These are phyloP conservation scores for Isotomurus palustris DNA, from an alignment of 2,888 invertebrate species.

Conservation along the genomic window DNA sequence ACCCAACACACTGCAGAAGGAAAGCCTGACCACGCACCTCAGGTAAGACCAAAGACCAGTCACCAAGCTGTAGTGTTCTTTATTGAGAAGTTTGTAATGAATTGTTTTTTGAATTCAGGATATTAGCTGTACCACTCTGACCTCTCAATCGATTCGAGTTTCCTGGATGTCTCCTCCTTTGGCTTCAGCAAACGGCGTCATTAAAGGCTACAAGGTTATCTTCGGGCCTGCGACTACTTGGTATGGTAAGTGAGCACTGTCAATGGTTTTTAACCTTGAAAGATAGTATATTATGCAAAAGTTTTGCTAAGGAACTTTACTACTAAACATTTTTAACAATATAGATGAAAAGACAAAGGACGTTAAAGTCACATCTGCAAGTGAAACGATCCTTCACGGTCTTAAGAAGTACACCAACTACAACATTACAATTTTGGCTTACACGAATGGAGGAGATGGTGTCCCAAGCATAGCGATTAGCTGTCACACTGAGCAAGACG, in stretches of 20 bases:
- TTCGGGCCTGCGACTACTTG: conserved; percentile 86
- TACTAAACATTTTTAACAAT: conserved; percentile 30
- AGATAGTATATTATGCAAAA: not conserved
- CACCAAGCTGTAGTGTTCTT: not conserved
- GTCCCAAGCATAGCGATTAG: conserved; percentile 81
- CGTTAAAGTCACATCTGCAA: conserved; percentile 85
- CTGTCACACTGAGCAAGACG: conserved; percentile 93
- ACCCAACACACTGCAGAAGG: conserved; percentile 93
- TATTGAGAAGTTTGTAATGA: not conserved
- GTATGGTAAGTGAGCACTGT: conserved; percentile 67
- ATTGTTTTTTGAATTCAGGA: conserved; percentile 60
- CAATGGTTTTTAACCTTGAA: not conserved
- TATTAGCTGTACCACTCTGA: conserved; percentile 84
- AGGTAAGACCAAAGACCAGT: conserved; percentile 41
- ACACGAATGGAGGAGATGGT: conserved; percentile 91
- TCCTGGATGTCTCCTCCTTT: conserved; percentile 92
- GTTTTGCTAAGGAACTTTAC: not conserved
- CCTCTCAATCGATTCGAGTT: conserved; percentile 88
- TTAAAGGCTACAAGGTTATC: conserved; percentile 91
- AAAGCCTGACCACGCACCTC: conserved; percentile 81
- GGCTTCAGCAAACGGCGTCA: conserved; percentile 86
- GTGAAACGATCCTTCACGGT: conserved; percentile 87
- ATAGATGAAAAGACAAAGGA: conserved; percentile 83
- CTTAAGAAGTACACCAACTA: conserved; percentile 94
- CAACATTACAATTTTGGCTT: conserved; percentile 92